Evolutionary conservation across 2,888 invertebrate species (phyloP), one percentile per base, ranked within the genome.

Genomic region (Acrobeloides nanus): DNA sequence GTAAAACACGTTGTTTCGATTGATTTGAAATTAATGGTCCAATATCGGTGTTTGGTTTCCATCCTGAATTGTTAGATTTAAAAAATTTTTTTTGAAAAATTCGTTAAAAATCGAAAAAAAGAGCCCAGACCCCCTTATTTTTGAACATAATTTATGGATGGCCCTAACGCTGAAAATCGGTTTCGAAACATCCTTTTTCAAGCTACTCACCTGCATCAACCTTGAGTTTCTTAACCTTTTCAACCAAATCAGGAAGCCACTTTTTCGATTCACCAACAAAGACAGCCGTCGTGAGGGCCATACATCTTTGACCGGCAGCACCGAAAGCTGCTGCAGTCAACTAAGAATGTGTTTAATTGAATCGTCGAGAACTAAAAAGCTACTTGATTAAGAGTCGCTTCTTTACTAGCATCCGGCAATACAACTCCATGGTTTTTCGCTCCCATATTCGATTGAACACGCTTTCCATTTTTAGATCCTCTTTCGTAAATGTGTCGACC

Each of bases 381-480:
- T 51, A 78, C 77, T 66, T 92, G 89, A 74, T 93, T 93, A 26
- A 97, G 79, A 0, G 90, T 89, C 68, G 88, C 85, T 69, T 90
- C 90, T 76, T 93, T 95, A 77, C 93, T 92, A 1, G 95, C 95
- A 76, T 99, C 97, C 1, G 90, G 85, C 82, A 97, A 82, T 32
- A 97, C 82, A 12, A 97, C 84, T 33, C 93, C 95, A 75, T 97
- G 97, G 77, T 99, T 99, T 77, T 99, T 97, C 4, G 97, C 97
- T 10, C 95, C 95, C 89, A 97, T 89, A 76, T 99, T 99, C 62
- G 88, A 87, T 53, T 54, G 97, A 0, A 97, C 89, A 27, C 90
- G 82, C 74, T 92, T 92, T 69, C 97, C 95, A 71, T 85, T 84
- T 54, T 84, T 84, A 2, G 87, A 85, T 39, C 90, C 89, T 53